Conservation (phyloP, 2,888 invertebrate species). For the Pammene fasciana region DNA sequence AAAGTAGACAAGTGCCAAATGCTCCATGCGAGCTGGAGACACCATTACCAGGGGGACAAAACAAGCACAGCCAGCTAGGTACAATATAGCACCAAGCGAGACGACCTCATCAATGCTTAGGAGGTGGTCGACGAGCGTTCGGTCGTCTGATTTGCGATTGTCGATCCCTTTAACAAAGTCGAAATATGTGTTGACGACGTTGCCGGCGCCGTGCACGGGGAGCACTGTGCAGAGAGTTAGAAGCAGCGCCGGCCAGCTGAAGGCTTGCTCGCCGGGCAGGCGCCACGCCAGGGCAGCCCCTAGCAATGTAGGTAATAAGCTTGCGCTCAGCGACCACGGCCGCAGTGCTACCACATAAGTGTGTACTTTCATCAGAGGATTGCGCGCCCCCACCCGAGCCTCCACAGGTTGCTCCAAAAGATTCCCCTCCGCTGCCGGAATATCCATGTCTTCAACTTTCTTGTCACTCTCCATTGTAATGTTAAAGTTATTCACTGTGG, state of each 20-base stretch:
- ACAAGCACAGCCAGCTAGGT: slow-evolving; percentile 92
- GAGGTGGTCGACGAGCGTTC: slow-evolving; percentile 97
- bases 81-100: slow-evolving; percentile 93
- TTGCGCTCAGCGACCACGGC: slow-evolving; percentile 97
- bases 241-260: slow-evolving; percentile 90
- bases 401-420: slow-evolving; percentile 75
- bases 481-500: slow-evolving; percentile 20
- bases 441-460: slow-evolving; percentile 65
- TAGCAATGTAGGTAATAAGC: slow-evolving; percentile 94
- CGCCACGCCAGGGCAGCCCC: slow-evolving; percentile 96
- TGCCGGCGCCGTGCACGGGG: slow-evolving; percentile 97
- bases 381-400: slow-evolving; percentile 61
- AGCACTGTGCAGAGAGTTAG: slow-evolving; percentile 93
- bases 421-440: slow-evolving; percentile 71
- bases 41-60: slow-evolving; percentile 89
- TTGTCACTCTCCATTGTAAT: slow-evolving; percentile 54
- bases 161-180: slow-evolving; percentile 98
- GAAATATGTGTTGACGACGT: slow-evolving; percentile 98
- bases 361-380: slow-evolving; percentile 92
- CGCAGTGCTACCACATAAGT: slow-evolving; percentile 94
- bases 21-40: slow-evolving; percentile 97
- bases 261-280: slow-evolving; percentile 88
- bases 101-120: slow-evolving; percentile 89
- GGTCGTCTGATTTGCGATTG: slow-evolving; percentile 95
- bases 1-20: slow-evolving; percentile 96